A percentile compares a stretch with the other conserved stretches of the same genome.
Evolutionary conservation across 2,797 vertebrate genomes (phyloP).

Genomic region (Takifugu rubripes): DNA sequence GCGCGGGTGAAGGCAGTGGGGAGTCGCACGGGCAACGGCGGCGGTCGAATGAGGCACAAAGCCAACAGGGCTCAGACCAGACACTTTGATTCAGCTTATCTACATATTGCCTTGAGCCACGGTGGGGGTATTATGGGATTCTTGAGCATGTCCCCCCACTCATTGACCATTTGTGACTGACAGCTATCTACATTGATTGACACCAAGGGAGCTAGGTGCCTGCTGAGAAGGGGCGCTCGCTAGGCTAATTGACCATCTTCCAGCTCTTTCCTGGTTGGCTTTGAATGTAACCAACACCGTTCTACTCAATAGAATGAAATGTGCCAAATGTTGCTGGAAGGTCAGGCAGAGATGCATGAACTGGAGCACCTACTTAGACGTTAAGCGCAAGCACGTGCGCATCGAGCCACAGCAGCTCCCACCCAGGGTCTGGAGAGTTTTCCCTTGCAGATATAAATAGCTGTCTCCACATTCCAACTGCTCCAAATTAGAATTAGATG

Average conservation of each 20-base stretch:
- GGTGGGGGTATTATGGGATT: slow-evolving; percentile 52
- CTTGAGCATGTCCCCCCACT: slow-evolving; percentile 25
- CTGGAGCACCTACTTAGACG: slow-evolving; percentile 15
- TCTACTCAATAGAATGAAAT: slow-evolving; percentile 3
- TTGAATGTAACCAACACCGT: slow-evolving; percentile 30
- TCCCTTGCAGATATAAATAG: slow-evolving; percentile 39
- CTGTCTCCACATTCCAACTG: slow-evolving; percentile 36
- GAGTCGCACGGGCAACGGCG: slow-evolving; percentile 2
- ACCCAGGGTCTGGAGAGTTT: slow-evolving; percentile 24
- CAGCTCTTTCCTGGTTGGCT: slow-evolving; percentile 56
- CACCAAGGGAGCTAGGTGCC: slow-evolving; percentile 45
- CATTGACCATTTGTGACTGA: slow-evolving; percentile 60
- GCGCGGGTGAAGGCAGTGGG: slow-evolving; percentile 27
- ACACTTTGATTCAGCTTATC: slow-evolving; percentile 45
- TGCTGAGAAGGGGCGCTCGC: slow-evolving; percentile 34
- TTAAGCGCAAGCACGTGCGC: slow-evolving; percentile 39
- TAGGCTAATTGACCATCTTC: slow-evolving; percentile 68
- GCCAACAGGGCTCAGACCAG: slow-evolving; percentile 52
- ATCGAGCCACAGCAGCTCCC: slow-evolving; percentile 23
- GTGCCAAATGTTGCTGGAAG: too few species aligned
- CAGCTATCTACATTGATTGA: slow-evolving; percentile 72
- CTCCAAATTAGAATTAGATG: slow-evolving; percentile 51
- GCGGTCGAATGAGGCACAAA: slow-evolving; percentile 28
- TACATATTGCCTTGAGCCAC: slow-evolving; percentile 47
- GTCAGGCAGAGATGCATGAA: slow-evolving; percentile 27